Conservation (phyloP, 2,888 invertebrate species). For the Iphiclides podalirius region DNA sequence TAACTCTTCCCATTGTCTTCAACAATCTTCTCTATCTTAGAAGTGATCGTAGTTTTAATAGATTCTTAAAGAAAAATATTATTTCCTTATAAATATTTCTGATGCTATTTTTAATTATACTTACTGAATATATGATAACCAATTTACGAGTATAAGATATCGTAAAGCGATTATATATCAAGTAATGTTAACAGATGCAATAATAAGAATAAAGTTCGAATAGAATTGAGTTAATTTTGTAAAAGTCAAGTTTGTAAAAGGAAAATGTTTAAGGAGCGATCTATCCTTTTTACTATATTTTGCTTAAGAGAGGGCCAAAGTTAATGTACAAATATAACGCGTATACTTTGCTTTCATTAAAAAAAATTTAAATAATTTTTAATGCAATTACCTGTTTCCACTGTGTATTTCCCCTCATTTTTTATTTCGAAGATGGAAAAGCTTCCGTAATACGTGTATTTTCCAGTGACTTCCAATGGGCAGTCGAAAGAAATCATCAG, state of each 20-base stretch:
- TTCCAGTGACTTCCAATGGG: slow-evolving; percentile 6
- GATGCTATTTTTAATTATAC: background rate
- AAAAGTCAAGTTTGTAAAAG: no score
- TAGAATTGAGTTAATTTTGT: no score
- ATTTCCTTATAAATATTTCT: background rate
- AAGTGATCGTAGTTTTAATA: background rate
- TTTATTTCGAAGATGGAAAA: slow-evolving; percentile 6
- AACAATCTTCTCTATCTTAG: slow-evolving; percentile 1
- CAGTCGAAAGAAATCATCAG: slow-evolving; percentile 7
- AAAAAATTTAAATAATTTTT: no score
- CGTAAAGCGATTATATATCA: background rate
- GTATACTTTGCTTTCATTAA: no score
- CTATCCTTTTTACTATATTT: no score
- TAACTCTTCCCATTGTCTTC: slow-evolving; percentile 5
- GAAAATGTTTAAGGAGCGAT: no score
- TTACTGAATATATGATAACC: no score
- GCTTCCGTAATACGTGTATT: slow-evolving; percentile 7
- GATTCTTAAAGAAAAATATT: slow-evolving; percentile 7
- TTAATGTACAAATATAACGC: no score
- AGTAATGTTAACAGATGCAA: no score
- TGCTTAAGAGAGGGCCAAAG: no score
- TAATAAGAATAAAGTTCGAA: no score
- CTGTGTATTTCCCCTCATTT: slow-evolving; percentile 4
- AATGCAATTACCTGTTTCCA: slow-evolving; percentile 9
- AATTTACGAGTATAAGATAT: background rate